These are phyloP conservation scores for Carcharodon carcharias DNA, from an alignment of 2,797 vertebrate genomes.

Conservation along the genomic window DNA sequence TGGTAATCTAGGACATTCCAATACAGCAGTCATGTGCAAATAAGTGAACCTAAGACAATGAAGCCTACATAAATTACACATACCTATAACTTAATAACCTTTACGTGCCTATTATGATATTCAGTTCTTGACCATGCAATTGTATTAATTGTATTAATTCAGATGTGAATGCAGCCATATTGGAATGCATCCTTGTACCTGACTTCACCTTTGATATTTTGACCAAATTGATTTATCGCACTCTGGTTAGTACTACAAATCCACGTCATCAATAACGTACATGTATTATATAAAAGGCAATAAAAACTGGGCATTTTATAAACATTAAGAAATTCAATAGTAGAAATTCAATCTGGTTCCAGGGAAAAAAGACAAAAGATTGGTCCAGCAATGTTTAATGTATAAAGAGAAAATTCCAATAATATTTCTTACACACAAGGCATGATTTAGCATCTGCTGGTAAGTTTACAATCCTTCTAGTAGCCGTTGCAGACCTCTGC, in stretches of 20 bases:
- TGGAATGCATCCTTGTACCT: background rate
- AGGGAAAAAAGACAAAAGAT: background rate
- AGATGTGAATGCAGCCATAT: background rate
- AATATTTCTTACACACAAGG: background rate
- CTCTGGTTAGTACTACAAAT: background rate
- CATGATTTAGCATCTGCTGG: background rate
- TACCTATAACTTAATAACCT: background rate
- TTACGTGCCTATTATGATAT: background rate
- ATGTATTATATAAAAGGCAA: background rate
- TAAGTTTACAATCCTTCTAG: background rate
- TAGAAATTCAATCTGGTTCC: background rate
- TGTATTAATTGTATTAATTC: background rate
- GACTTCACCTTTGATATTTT: background rate
- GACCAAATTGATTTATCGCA: background rate
- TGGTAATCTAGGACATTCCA: background rate
- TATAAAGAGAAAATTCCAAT: background rate
- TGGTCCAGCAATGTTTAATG: background rate
- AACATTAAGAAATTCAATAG: background rate
- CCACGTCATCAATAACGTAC: background rate
- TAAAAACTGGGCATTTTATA: background rate
- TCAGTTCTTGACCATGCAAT: background rate
- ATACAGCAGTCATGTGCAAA: no score
- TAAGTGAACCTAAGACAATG: no score
- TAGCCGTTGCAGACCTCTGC: background rate
- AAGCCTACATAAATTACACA: background rate